These are phyloP conservation scores for Lepidurus packardi DNA, from an alignment of 1,140 invertebrate species.

Conservation along the genomic window DNA sequence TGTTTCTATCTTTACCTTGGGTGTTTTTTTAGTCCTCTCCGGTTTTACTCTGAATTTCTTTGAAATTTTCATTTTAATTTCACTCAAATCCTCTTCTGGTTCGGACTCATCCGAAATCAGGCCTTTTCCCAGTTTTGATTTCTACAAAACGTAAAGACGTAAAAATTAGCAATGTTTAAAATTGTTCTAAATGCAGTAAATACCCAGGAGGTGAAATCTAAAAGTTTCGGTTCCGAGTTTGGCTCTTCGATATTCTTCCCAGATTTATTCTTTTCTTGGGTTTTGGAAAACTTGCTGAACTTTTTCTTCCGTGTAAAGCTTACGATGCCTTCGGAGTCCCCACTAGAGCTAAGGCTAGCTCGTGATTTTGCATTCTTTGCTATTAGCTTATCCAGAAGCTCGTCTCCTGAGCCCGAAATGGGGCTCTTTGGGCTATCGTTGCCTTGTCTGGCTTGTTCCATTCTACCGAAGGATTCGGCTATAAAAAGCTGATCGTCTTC, in stretches of 20 bases:
- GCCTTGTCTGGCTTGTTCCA: neutral
- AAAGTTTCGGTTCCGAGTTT: neutral
- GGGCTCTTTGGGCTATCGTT: no score
- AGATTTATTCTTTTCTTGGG: neutral
- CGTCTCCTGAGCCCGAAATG: neutral
- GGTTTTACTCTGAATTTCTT: neutral
- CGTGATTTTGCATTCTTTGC: neutral
- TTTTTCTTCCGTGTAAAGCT: neutral
- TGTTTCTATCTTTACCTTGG: neutral
- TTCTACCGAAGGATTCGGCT: neutral
- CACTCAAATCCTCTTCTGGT: neutral
- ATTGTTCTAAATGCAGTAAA: neutral
- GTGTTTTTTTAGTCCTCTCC: neutral
- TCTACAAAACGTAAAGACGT: neutral
- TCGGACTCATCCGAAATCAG: neutral
- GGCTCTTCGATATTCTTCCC: neutral
- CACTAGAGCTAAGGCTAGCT: neutral
- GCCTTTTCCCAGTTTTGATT: neutral
- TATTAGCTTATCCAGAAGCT: neutral
- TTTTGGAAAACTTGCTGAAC: neutral
- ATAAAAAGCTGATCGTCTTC: neutral
- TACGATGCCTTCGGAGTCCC: neutral
- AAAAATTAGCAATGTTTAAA: neutral
- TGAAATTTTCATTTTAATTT: neutral
- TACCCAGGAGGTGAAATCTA: neutral